Base-by-base conservation (phyloP, 2,797 vertebrate genomes). In the Hoplostethus atlanticus region DNA sequence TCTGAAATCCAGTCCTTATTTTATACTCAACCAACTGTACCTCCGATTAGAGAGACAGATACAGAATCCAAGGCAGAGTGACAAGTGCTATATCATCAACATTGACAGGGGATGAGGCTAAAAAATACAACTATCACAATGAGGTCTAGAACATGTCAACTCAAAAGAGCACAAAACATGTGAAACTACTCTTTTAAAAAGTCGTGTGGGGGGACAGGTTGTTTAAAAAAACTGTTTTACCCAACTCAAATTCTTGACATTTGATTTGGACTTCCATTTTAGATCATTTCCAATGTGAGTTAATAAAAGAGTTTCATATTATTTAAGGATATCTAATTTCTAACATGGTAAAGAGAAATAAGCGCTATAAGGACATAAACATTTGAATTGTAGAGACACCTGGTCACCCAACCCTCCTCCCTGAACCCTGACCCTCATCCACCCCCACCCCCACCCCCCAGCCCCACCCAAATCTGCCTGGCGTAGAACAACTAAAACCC, bases 11-110 rank as follows among this genome's bases (percentile, higher is more conserved):
- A 94, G 92, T 83, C 92, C 94, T 96, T 92, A 93, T 96, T 98
- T 98, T 98, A 98, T 97, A 98, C 97, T 99, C 97, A 97, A 96
- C 97, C 97, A 90, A 87, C 96, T 96, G 96, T 96, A 98, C 93
- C 95, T 96, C 95, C 92, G 96, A 98, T 98, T 98, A 97, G 95
- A 93, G 96, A 95, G 95, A 96, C 97, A 96, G 96, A 96, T 96
- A 97, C 96, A 97, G 96, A 92, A 91, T 95, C 95, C 94, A 95
- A 96, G 96, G 97, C 96, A 96, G 96, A 98, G 97, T 94, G 93
- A 97, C 96, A 98, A 99, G 97, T 98, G 97, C 97, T 97, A 96
- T 97, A 96, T 93, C 95, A 93, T 96, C 93, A 96, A 97, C 93
- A 95, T 94, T 94, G 95, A 95, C 84, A 73, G 92, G 95, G 95